These are phyloP conservation scores for Schizotus pectinicornis DNA, from an alignment of 2,888 invertebrate genomes.

Conservation along the genomic window DNA sequence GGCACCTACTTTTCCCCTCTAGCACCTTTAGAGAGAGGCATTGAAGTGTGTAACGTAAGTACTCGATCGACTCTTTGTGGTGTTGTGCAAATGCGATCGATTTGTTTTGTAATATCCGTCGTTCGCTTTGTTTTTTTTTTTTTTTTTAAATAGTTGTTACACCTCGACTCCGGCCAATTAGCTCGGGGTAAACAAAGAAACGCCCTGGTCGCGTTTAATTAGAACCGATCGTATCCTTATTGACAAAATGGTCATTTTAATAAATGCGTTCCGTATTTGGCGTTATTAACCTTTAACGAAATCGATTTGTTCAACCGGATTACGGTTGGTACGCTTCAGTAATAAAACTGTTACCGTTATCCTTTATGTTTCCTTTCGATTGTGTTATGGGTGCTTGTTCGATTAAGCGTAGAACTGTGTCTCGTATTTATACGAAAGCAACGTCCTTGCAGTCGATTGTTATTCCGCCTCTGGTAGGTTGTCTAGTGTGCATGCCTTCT, in stretches of 20 bases:
- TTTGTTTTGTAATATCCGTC: too few species aligned
- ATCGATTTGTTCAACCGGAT: background rate
- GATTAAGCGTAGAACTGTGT: constrained; percentile 1
- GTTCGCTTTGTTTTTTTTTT: too few species aligned
- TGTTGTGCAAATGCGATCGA: too few species aligned
- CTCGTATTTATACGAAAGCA: constrained; percentile 29
- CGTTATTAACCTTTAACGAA: constrained; percentile 4
- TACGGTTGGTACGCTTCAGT: background rate
- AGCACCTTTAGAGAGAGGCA: too few species aligned
- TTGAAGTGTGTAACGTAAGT: too few species aligned
- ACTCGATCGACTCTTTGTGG: too few species aligned
- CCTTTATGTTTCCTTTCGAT: constrained; percentile 22
- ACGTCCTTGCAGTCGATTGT: constrained; percentile 37
- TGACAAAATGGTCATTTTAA: background rate
- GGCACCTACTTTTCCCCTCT: too few species aligned
- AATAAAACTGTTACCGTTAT: constrained; percentile 19
- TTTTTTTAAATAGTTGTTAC: too few species aligned
- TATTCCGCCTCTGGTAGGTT: constrained; percentile 37
- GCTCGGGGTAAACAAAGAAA: too few species aligned
- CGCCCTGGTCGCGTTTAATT: too few species aligned
- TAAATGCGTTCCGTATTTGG: background rate
- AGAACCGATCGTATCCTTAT: background rate
- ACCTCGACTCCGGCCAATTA: too few species aligned
- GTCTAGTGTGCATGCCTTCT: constrained; percentile 28
- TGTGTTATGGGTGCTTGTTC: background rate